Evolutionary conservation across 2,113 vertebrate genomes (phyloP).

Genomic region (Ursus arctos): DNA sequence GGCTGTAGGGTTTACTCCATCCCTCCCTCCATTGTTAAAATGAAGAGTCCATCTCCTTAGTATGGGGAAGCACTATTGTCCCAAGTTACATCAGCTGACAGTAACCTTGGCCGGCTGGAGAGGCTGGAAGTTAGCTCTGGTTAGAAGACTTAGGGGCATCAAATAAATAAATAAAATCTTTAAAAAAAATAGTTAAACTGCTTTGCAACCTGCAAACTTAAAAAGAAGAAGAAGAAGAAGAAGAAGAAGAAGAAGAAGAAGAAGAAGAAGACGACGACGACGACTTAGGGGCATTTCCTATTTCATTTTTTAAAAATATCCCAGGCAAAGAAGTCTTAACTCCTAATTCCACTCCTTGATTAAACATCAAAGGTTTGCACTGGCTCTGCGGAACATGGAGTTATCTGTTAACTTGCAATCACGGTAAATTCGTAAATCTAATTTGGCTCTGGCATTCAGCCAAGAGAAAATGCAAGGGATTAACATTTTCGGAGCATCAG

Average conservation of each 20-base stretch:
- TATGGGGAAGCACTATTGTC: neutral
- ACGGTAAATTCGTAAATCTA: constrained; percentile 81
- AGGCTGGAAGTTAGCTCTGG: constrained; percentile 44
- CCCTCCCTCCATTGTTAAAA: neutral
- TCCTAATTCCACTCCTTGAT: constrained; percentile 84
- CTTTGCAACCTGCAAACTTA: too few species aligned
- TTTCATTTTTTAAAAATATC: constrained; percentile 62
- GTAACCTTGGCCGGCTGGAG: constrained; percentile 29
- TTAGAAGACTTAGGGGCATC: neutral
- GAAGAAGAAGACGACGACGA: too few species aligned
- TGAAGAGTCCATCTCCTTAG: neutral
- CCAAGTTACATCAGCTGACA: neutral
- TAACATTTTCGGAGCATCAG: constrained; percentile 67
- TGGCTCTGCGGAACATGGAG: constrained; percentile 72
- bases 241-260: too few species aligned
- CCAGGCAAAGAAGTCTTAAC: constrained; percentile 69
- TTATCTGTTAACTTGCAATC: constrained; percentile 83
- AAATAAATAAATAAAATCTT: too few species aligned
- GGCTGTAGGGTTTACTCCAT: neutral
- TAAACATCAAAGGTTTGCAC: constrained; percentile 81
- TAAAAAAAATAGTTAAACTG: too few species aligned
- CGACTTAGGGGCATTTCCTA: constrained; percentile 54
- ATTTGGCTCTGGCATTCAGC: constrained; percentile 83
- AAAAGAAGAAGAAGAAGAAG: too few species aligned
- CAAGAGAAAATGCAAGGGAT: constrained; percentile 72